These are phyloP conservation scores for Oncorhynchus kisutch DNA, from an alignment of 2,113 vertebrate genomes.

Conservation along the genomic window DNA sequence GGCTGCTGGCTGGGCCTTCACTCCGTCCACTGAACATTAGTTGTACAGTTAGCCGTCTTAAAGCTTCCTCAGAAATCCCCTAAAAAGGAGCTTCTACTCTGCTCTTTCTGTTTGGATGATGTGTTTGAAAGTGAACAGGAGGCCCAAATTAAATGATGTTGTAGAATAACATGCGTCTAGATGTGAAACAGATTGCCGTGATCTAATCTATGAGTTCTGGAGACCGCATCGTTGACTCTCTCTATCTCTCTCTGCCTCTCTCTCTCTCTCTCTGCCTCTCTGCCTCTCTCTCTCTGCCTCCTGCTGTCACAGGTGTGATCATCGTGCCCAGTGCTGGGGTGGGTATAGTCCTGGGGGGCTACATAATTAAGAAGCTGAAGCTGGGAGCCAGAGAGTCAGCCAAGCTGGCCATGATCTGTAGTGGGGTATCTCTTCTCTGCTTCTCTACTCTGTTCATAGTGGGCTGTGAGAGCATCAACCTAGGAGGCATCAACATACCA, in stretches of 20 bases:
- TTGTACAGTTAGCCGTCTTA: too few relatives aligned
- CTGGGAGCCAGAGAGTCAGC: constrained; percentile 95
- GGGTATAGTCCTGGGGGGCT: constrained; percentile 95
- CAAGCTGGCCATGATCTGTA: constrained; percentile 99
- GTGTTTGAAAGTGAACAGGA: too few relatives aligned
- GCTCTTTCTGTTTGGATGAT: too few relatives aligned
- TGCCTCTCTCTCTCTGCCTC: not conserved
- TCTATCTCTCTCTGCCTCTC: too few relatives aligned
- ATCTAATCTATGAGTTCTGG: too few relatives aligned
- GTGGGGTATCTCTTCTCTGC: constrained; percentile 94
- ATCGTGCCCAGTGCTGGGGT: constrained; percentile 98
- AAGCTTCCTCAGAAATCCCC: too few relatives aligned
- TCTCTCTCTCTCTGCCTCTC: not conserved
- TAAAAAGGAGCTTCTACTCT: too few relatives aligned
- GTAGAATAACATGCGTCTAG: too few relatives aligned
- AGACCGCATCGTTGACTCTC: too few relatives aligned
- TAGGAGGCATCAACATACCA: constrained; percentile 98
- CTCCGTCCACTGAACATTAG: not conserved
- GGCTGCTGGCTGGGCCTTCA: constrained; percentile 13
- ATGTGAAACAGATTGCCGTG: too few relatives aligned
- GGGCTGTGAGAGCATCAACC: constrained; percentile 97
- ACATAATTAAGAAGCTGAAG: constrained; percentile 98
- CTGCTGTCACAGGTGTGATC: constrained; percentile 81
- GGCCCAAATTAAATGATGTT: too few relatives aligned
- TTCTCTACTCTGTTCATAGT: constrained; percentile 99